These are phyloP conservation scores for Lacanobia oleracea DNA, from an alignment of 2,888 invertebrate species.

Conservation along the genomic window DNA sequence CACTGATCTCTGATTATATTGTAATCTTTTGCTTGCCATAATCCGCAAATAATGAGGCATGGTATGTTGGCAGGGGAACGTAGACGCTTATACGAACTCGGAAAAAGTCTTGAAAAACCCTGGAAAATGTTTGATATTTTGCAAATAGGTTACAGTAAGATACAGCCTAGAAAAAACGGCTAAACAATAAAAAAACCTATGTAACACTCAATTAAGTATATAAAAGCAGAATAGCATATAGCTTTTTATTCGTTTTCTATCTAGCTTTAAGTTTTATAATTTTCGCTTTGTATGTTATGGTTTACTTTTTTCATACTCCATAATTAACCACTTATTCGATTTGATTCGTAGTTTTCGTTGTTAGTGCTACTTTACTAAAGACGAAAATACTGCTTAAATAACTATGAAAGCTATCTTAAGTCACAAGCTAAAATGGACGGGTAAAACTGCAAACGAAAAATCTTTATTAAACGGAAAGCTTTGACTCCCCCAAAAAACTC, in stretches of 20 bases:
- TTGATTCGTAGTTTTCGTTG: background rate
- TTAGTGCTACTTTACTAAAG: background rate
- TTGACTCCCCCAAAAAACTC: slow-evolving; percentile 28
- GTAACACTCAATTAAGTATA: background rate
- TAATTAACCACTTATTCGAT: background rate
- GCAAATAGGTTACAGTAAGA: background rate
- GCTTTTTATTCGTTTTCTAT: background rate
- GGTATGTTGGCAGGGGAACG: background rate
- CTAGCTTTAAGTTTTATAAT: slow-evolving; percentile 1
- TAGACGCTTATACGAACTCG: background rate
- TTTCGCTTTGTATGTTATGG: background rate
- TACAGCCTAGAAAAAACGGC: background rate
- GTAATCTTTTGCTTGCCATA: slow-evolving; percentile 36
- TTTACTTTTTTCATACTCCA: background rate
- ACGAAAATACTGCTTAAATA: background rate
- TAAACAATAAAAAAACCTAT: background rate
- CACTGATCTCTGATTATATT: slow-evolving; percentile 45
- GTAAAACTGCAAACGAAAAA: slow-evolving; percentile 25
- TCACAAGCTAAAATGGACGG: background rate
- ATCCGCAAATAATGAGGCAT: slow-evolving; percentile 32
- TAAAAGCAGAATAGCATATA: background rate
- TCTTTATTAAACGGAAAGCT: slow-evolving; percentile 32
- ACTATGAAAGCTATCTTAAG: background rate
- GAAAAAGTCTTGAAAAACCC: no score
- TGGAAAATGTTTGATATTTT: background rate